Conservation (phyloP, 2,113 vertebrate species). For the Cepphus grylle region DNA sequence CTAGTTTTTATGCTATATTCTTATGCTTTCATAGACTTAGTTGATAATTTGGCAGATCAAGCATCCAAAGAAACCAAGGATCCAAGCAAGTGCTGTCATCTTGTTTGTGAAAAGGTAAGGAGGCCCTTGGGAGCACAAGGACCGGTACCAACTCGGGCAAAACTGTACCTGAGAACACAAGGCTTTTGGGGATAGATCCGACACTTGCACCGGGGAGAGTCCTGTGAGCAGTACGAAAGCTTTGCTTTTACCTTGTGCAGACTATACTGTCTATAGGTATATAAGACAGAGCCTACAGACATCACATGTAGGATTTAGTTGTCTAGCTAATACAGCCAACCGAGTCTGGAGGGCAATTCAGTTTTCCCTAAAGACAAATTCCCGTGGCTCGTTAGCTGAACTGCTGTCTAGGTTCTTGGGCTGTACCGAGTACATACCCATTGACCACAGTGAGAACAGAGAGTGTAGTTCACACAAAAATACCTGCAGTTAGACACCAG, state of each 20-base stretch:
- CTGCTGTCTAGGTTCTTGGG: background rate
- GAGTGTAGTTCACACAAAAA: background rate
- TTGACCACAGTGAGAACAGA: background rate
- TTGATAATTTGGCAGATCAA: background rate
- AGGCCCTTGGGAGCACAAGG: background rate
- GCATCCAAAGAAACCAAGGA: background rate
- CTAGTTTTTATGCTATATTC: background rate
- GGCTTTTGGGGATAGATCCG: background rate
- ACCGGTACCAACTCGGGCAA: background rate
- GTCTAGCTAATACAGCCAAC: background rate
- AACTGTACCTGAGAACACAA: background rate
- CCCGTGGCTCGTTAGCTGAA: background rate
- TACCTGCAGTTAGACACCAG: background rate
- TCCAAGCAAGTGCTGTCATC: background rate
- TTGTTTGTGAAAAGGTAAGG: background rate
- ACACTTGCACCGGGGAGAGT: background rate
- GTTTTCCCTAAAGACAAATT: background rate
- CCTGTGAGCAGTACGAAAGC: background rate
- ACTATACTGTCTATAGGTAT: background rate
- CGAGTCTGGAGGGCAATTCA: background rate
- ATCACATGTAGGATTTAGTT: background rate
- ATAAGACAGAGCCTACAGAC: background rate
- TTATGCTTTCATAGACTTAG: background rate
- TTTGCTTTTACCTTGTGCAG: background rate
- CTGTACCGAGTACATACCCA: background rate